Evolutionary conservation across 2,797 vertebrate species (phyloP), one percentile per base, ranked within the genome.

Genomic region (Neosilurus hyrtlii): DNA sequence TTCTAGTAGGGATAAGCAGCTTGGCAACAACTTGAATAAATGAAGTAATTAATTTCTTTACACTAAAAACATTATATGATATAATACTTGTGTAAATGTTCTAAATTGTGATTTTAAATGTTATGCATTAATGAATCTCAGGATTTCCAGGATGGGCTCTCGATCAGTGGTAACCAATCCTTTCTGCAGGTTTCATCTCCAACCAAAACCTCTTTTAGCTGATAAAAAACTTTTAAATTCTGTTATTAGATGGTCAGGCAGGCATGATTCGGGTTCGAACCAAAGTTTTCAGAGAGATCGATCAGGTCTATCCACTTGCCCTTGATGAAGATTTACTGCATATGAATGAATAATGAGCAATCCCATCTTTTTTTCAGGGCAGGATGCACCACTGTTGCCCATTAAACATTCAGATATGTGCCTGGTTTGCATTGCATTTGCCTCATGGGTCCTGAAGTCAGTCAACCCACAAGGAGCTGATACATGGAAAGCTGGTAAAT

Each of bases 381-480:
- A 92, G 87, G 91, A 94, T 61, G 85, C 86, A 14, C 70, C 92
- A n/a, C 82, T 94, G 7, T 81, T 95, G 81, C 92, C 92, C 20
- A 88, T 94, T 67, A 92, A 86, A 82, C 96, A 97, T 85, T 95
- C 96, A 4, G 97, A 99, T 84, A 96, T 98, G 95, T 99, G 97
- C 88, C 93, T 99, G 66, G 94, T 97, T 75, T 97, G 98, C 79
- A 96, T 98, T n/a, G 98, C 96, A 10, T 97, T 98, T 85, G 96
- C 97, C 0, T 97, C 97, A 0, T 99, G 98, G 98, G 96, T 98
- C 0, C 91, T 99, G 87, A 98, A 95, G 90, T 96, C 96, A 2
- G 94, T 95, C 3, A 95, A 97, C 84, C 94, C 97, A 81, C 95
- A 96, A 26, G 93, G 94, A 84, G 95, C 95, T 18, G 97, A 99